These are phyloP conservation scores for Crotalus tigris DNA, from an alignment of 2,113 vertebrate species.

Conservation along the genomic window DNA sequence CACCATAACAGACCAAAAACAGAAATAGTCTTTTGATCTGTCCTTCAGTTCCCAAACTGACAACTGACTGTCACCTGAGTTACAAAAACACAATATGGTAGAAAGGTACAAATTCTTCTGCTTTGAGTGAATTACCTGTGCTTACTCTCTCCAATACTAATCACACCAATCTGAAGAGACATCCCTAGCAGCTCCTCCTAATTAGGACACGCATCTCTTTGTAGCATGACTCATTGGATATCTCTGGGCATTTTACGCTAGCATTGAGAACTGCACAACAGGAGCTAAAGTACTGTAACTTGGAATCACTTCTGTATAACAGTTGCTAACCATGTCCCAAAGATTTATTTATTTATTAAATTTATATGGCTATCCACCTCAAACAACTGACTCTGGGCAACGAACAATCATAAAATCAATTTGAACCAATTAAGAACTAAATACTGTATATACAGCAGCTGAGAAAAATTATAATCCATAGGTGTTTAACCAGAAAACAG, in stretches of 20 bases:
- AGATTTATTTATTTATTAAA: neutral
- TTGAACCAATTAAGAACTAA: neutral
- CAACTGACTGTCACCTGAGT: neutral
- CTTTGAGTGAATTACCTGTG: neutral
- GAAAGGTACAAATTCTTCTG: neutral
- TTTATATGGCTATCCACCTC: neutral
- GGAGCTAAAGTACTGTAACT: neutral
- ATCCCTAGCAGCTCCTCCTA: neutral
- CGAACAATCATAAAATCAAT: neutral
- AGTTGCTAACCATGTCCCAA: neutral
- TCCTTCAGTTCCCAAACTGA: neutral
- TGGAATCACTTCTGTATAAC: neutral
- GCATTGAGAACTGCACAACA: neutral
- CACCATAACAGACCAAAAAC: neutral
- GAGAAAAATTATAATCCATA: neutral
- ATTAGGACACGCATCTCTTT: neutral
- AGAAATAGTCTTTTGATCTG: neutral
- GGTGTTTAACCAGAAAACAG: neutral
- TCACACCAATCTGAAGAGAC: neutral
- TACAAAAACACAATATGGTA: neutral
- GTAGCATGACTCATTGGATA: neutral
- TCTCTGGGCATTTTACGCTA: neutral
- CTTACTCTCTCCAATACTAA: neutral
- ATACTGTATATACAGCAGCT: neutral
- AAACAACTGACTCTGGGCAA: neutral